Conservation (phyloP, 2,888 invertebrate genomes). For the Lochmaea capreae region DNA sequence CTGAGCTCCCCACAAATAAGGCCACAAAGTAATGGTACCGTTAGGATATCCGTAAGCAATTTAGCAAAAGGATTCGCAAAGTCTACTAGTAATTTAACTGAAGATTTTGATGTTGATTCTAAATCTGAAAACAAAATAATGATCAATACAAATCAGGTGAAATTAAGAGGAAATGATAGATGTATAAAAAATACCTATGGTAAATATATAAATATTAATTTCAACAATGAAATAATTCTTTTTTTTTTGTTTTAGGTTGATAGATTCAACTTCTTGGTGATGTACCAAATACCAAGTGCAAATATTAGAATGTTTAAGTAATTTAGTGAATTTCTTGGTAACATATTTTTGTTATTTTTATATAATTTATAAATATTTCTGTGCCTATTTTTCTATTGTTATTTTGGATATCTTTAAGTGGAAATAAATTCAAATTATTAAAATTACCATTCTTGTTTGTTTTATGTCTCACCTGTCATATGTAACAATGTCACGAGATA, state of each 20-base stretch:
- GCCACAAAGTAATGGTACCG: slow-evolving; percentile 62
- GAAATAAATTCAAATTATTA: background rate
- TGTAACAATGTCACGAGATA: background rate
- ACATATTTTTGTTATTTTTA: slow-evolving; percentile 22
- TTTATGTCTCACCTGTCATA: background rate
- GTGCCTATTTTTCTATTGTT: slow-evolving; percentile 24
- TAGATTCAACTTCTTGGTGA: background rate
- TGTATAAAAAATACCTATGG: slow-evolving; percentile 24
- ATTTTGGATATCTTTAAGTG: slow-evolving; percentile 13
- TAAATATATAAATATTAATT: slow-evolving; percentile 5
- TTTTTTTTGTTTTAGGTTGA: slow-evolving; percentile 16
- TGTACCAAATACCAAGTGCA: slow-evolving; percentile 27
- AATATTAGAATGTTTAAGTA: slow-evolving; percentile 15
- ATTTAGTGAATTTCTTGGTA: slow-evolving; percentile 1
- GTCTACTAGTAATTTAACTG: slow-evolving; percentile 59
- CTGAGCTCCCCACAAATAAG: slow-evolving; percentile 58
- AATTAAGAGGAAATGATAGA: slow-evolving; percentile 37
- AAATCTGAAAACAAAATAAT: slow-evolving; percentile 59
- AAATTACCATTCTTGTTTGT: background rate
- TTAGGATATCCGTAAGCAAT: slow-evolving; percentile 61
- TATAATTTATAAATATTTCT: slow-evolving; percentile 25
- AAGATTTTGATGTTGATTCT: slow-evolving; percentile 45
- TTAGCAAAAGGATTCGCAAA: slow-evolving; percentile 59
- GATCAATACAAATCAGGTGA: slow-evolving; percentile 59
- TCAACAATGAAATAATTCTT: background rate